Base-by-base conservation (phyloP, 2,797 vertebrate genomes). In the Apogon talboti region DNA sequence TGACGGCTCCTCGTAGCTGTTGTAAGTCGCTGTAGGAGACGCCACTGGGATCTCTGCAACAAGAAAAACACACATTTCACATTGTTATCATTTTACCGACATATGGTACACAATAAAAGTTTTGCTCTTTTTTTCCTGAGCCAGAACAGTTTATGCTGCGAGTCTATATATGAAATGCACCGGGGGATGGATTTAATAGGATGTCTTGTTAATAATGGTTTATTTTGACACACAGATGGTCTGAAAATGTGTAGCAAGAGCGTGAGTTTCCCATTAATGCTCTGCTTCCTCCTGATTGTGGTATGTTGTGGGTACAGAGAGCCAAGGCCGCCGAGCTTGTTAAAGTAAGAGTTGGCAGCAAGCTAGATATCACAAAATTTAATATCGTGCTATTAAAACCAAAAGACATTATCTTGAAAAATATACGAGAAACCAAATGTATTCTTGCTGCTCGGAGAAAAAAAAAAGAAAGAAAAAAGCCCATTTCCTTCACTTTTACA, bases 11-110 rank as follows among this genome's bases (percentile, higher is more conserved):
- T 97, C 96, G 0, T 96, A 94, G 82, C 94, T 97, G 93, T 90
- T 97, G 88, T 96, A 94, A 0, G 94, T 86, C 0, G 96, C 95
- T 59, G 97, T 96, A 0, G 96, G 97, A 0, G 96, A 96, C 0
- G 95, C 96, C 0, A 95, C 94, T 0, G 98, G 98, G 76, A 99
- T 99, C 87, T 99, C 98, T 98, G 92, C 18, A 66, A 67, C 16
- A 83, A 50, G 71, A 53, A 1, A 61, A 1, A 74, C 0, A 28
- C 0, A 28, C 12, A 10, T 60, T 54, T 21, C 46, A 64, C 1
- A 40, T 12, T 41, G n/a, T 43, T 2, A 50, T 52, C 45, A 16
- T 5, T 9, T 21, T 53, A 14, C n/a, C 24, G 24, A 28, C 24
- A 28, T 28, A 28, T 28, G 24, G 24, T 28, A 28, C 24, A 28